phyloP scores from a whole-genome alignment of 1,140 invertebrate genomes.

The Globodera ellingtonae region DNA sequence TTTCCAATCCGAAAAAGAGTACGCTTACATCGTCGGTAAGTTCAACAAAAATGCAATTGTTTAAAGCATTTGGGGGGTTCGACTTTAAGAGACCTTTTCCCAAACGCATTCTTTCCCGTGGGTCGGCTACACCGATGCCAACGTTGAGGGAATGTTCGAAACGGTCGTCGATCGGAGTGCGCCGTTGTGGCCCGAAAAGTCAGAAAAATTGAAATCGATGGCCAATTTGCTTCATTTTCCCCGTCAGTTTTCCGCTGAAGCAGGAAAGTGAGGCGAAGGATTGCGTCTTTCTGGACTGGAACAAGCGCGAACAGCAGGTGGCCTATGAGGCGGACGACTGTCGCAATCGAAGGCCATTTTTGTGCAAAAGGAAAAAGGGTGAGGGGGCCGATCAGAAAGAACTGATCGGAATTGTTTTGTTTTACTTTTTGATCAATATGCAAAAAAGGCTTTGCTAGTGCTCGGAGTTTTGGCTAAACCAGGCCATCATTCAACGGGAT shows the following conservation, averaged over 20 bases:
- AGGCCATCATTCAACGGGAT: neutral
- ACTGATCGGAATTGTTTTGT: neutral
- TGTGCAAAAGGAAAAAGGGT: constrained; percentile 34
- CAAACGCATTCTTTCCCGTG: constrained; percentile 42
- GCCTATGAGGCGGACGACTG: constrained; percentile 46
- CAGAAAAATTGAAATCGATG: neutral
- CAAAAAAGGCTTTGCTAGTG: too few species aligned
- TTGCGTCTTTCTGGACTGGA: constrained; percentile 52
- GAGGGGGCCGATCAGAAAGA: neutral
- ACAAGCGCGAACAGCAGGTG: constrained; percentile 23
- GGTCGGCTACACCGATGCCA: constrained; percentile 50
- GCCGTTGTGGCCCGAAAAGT: constrained; percentile 51
- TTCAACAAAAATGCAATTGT: neutral
- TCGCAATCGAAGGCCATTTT: constrained; percentile 36
- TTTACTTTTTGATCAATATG: too few species aligned
- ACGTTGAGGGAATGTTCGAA: constrained; percentile 43
- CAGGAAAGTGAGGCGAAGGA: constrained; percentile 40
- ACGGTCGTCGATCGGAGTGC: constrained; percentile 36
- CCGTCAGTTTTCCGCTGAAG: constrained; percentile 39
- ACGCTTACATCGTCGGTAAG: constrained; percentile 41
- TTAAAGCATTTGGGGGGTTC: constrained; percentile 4
- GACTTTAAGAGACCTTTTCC: constrained; percentile 33
- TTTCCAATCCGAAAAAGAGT: constrained; percentile 37
- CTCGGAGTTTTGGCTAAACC: too few species aligned
- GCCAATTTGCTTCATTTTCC: neutral